Base-by-base conservation (phyloP, 2,797 vertebrate genomes). In the Naso thynnoides region DNA sequence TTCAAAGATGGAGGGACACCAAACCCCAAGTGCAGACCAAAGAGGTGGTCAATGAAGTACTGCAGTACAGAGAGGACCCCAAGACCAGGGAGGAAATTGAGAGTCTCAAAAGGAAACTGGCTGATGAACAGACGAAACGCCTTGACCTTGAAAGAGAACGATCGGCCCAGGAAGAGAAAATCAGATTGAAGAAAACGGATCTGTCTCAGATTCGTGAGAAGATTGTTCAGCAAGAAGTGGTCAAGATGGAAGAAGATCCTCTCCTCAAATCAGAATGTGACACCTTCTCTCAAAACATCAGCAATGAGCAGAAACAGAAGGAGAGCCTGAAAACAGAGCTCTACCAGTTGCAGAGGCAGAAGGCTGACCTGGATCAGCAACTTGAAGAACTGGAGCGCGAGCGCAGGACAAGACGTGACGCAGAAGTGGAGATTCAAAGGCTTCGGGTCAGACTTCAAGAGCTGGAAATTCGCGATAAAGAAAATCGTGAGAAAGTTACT, bases 21-120 rank as follows among this genome's bases (percentile, higher is more conserved):
- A 97, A 97, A 85, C 97, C 96, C 5, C 97, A 98, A 86, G 95
- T 99, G 49, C 97, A 98, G 72, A 96, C 91, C 6, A 98, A 96
- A 82, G 98, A 99, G 89, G 95, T 99, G 4, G 93, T 99, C 49
- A 98, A 99, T 74, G 98, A 99, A 91, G 94, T 98, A 49, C 26
- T 97, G 66, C 96, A 99, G 84, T 98, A 97, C 87, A 95, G 94
- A 79, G 97, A 99, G 88, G 97, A 99, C 77, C 96, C 97, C 42
- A 96, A 97, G 79, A 99, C 97, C 5, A 97, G 94, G 82, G 95
- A 98, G 58, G 98, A 99, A 82, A 96, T 99, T 2, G 96, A 96
- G 64, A 91, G 48, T 9, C 92, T 99, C 44, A 96, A 96, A 86
- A 92, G 83, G 58, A 96, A 95, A 81, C 91, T 99, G 44, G 85